Conservation (phyloP, 2,113 vertebrate species). For the Anoplopoma fimbria region DNA sequence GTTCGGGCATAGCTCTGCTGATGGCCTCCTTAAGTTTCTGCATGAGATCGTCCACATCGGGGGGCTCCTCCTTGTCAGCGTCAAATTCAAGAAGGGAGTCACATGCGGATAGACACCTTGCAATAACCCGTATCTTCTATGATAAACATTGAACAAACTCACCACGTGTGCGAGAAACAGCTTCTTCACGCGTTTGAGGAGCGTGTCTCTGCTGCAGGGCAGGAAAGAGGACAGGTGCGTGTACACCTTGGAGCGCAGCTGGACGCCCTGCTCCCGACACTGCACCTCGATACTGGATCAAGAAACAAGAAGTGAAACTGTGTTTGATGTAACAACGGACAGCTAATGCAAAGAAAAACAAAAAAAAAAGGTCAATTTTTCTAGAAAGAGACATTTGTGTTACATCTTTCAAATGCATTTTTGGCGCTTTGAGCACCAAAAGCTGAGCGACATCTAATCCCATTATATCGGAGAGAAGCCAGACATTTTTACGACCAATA, state of each 20-base stretch:
- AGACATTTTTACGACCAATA: no score
- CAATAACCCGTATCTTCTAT: fast-evolving
- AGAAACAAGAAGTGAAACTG: constrained; percentile 11
- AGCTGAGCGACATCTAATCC: no score
- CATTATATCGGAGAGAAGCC: no score
- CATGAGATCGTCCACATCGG: constrained; percentile 84
- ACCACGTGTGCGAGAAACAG: constrained; percentile 88
- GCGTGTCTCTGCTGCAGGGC: constrained; percentile 92
- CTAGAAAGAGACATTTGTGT: no score
- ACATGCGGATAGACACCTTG: background rate
- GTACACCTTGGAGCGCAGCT: constrained; percentile 90
- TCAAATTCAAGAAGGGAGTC: background rate
- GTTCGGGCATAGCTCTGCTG: constrained; percentile 91
- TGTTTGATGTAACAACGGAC: background rate
- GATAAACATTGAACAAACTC: constrained; percentile 41
- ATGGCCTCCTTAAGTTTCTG: constrained; percentile 92
- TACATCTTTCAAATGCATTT: no score
- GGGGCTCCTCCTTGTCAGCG: constrained; percentile 84
- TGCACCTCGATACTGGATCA: constrained; percentile 89
- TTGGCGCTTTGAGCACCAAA: no score
- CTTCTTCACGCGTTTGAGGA: constrained; percentile 90
- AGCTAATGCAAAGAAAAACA: background rate
- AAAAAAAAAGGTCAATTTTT: no score
- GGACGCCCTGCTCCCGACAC: constrained; percentile 87
- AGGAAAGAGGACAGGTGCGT: constrained; percentile 91